phyloP scores from a whole-genome alignment of 2,888 invertebrate genomes.

The Chaitophorus viminalis region DNA sequence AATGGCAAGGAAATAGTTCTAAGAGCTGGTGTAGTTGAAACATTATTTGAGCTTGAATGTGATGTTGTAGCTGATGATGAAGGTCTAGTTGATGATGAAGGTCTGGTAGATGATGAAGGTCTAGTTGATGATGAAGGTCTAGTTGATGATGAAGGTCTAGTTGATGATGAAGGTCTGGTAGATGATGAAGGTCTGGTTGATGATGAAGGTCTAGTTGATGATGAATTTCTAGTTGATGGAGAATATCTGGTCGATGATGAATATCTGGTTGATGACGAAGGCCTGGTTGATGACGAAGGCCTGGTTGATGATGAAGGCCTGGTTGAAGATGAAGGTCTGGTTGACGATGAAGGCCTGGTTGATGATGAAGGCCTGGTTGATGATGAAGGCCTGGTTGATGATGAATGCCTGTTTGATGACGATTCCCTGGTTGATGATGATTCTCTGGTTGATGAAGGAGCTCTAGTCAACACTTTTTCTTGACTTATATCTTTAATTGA shows the following conservation, averaged over 20 bases:
- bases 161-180: slow-evolving; percentile 2
- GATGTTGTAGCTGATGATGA: not conserved
- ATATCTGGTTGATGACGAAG: not conserved
- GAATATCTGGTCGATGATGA: no score
- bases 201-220: not conserved
- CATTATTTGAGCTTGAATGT: not conserved
- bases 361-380: not conserved
- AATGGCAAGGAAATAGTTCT: slow-evolving; percentile 19
- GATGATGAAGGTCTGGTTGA: not conserved
- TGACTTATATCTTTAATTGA: not conserved
- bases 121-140: slow-evolving; percentile 4
- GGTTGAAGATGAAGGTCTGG: not conserved
- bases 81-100: not conserved
- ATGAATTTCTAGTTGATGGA: not conserved
- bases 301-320: not conserved
- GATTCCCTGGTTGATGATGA: not conserved
- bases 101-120: not conserved
- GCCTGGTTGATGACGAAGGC: not conserved
- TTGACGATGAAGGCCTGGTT: not conserved
- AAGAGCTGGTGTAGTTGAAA: not conserved
- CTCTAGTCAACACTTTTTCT: no score
- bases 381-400: not conserved
- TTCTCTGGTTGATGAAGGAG: not conserved
- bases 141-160: not conserved
- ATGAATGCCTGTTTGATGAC: not conserved